A percentile compares a stretch with the other conserved stretches of the same genome.
These are phyloP conservation scores for Dermolepida albohirtum DNA, from an alignment of 2,888 invertebrate genomes.

Conservation along the genomic window DNA sequence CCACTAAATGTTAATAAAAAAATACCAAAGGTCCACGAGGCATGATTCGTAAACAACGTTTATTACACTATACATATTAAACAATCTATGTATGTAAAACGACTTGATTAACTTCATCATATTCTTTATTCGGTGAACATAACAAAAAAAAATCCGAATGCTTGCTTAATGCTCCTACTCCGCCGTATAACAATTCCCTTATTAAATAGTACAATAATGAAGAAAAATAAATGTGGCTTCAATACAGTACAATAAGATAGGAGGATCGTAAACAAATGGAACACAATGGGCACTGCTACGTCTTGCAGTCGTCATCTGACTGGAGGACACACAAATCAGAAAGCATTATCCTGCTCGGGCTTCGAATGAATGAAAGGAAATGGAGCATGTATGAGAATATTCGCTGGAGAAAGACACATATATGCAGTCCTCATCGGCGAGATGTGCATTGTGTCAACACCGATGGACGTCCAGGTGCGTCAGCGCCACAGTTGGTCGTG, in stretches of 20 bases:
- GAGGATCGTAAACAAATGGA: slow-evolving; percentile 51
- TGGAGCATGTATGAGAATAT: slow-evolving; percentile 7
- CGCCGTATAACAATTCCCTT: slow-evolving; percentile 2
- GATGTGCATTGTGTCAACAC: slow-evolving; percentile 58
- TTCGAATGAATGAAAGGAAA: slow-evolving; percentile 40
- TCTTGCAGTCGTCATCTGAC: slow-evolving; percentile 44
- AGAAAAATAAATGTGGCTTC: slow-evolving; percentile 15
- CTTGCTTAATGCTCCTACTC: too few relatives aligned
- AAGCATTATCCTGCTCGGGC: slow-evolving; percentile 53
- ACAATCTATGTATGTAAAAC: too few relatives aligned
- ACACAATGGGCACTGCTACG: slow-evolving; percentile 50
- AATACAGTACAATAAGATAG: slow-evolving; percentile 15
- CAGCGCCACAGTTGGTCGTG: slow-evolving; percentile 54
- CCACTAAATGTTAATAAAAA: too few relatives aligned
- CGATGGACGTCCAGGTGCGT: slow-evolving; percentile 58
- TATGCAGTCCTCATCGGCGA: slow-evolving; percentile 44
- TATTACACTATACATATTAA: too few relatives aligned
- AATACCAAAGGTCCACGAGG: too few relatives aligned
- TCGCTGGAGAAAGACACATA: slow-evolving; percentile 19
- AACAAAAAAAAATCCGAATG: too few relatives aligned
- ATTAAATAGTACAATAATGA: slow-evolving; percentile 22
- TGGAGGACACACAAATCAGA: slow-evolving; percentile 57
- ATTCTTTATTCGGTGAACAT: too few relatives aligned
- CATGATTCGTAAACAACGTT: too few relatives aligned
- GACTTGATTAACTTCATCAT: too few relatives aligned